These are phyloP conservation scores for Pachypsylla venusta DNA, from an alignment of 1,140 invertebrate genomes.

Conservation along the genomic window DNA sequence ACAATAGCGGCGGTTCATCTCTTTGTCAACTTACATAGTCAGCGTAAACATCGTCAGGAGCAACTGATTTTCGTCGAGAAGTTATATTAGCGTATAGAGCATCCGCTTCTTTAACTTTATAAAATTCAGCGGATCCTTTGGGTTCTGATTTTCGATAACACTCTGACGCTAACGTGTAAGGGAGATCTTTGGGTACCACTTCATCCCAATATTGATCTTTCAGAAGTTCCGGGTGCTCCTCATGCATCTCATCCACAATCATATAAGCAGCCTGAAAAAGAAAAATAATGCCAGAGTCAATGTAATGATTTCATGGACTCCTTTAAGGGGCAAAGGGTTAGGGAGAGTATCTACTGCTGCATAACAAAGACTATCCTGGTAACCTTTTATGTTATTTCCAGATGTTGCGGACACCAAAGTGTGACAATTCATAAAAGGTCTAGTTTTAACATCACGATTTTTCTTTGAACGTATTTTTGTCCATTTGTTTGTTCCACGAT, in stretches of 20 bases:
- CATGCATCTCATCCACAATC: constrained; percentile 84
- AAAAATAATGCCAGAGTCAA: constrained; percentile 1
- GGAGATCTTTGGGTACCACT: constrained; percentile 71
- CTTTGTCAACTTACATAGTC: constrained; percentile 28
- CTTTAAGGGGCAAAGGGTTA: too few relatives aligned
- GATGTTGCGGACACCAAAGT: too few relatives aligned
- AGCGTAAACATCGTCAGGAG: constrained; percentile 65
- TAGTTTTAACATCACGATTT: too few relatives aligned
- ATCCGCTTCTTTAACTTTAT: constrained; percentile 66
- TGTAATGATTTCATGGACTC: too few relatives aligned
- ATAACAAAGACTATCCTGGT: too few relatives aligned
- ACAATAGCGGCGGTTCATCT: too few relatives aligned
- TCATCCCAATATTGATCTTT: constrained; percentile 85
- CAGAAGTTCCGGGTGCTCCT: constrained; percentile 71
- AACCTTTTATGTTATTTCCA: too few relatives aligned
- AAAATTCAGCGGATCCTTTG: constrained; percentile 65
- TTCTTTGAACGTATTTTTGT: too few relatives aligned
- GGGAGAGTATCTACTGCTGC: too few relatives aligned
- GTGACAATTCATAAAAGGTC: too few relatives aligned
- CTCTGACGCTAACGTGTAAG: constrained; percentile 70
- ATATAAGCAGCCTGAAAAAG: constrained; percentile 62
- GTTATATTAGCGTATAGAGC: constrained; percentile 59
- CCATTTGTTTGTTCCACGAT: too few relatives aligned
- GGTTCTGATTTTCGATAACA: constrained; percentile 64
- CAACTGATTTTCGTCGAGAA: constrained; percentile 40